Conservation (phyloP, 2,888 invertebrate genomes). For the Euspilapteryx auroguttella region DNA sequence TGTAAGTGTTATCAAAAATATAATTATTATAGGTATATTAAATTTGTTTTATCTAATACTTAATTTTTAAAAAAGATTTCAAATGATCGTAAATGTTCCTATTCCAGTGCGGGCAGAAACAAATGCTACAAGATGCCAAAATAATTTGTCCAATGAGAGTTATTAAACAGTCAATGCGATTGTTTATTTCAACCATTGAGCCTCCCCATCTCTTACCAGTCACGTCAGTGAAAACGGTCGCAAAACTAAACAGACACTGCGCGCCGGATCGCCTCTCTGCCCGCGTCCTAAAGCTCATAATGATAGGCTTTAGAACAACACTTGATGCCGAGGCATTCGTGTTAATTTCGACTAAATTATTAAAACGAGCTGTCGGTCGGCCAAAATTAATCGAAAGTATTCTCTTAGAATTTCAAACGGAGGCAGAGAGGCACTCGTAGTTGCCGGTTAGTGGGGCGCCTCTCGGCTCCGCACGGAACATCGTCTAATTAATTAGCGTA, state of each 20-base stretch:
- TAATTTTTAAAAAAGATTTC: too few relatives aligned
- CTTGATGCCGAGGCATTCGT: conserved; percentile 15
- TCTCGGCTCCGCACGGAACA: conserved; percentile 3
- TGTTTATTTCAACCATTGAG: conserved; percentile 27
- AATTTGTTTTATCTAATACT: too few relatives aligned
- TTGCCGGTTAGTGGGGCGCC: conserved; percentile 15
- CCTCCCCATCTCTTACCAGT: conserved; percentile 17
- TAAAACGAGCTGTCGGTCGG: conserved; percentile 38
- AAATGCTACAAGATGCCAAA: conserved; percentile 19
- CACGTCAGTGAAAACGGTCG: conserved; percentile 12
- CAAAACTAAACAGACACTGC: conserved; percentile 11
- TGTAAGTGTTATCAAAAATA: too few relatives aligned
- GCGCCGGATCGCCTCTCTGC: conserved; percentile 14
- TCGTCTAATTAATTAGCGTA: conserved; percentile 8
- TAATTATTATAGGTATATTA: too few relatives aligned
- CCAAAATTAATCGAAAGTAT: conserved; percentile 41
- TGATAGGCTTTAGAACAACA: conserved; percentile 12
- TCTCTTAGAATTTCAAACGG: conserved; percentile 29
- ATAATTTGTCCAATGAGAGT: conserved; percentile 31
- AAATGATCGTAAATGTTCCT: too few relatives aligned
- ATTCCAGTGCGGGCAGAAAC: conserved; percentile 16
- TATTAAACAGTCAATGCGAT: conserved; percentile 26
- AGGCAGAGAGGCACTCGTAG: conserved; percentile 15
- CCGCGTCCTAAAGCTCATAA: conserved; percentile 13
- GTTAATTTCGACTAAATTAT: conserved; percentile 28